These are phyloP conservation scores for Buceros bicornis DNA, from an alignment of 2,797 vertebrate genomes.

Conservation along the genomic window DNA sequence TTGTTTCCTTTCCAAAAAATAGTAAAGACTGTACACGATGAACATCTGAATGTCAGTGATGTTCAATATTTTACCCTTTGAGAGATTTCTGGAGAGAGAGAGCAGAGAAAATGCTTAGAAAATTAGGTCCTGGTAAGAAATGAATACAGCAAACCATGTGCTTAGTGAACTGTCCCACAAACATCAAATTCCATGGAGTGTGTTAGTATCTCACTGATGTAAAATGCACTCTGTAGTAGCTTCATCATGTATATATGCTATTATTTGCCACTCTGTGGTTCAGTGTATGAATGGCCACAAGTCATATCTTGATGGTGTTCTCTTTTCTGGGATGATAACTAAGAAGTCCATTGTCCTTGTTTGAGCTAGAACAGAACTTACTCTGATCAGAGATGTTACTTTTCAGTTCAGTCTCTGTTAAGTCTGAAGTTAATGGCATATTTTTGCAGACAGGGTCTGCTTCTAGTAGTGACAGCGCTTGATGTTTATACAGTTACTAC, in stretches of 20 bases:
- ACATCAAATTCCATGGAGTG: neutral
- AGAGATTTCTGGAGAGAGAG: neutral
- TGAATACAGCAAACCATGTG: neutral
- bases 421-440: too few relatives aligned
- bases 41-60: neutral
- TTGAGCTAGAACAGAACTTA: too few relatives aligned
- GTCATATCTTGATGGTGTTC: neutral
- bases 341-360: neutral
- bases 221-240: neutral
- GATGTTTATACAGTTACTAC: too few relatives aligned
- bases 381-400: too few relatives aligned
- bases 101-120: neutral
- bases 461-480: too few relatives aligned
- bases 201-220: neutral
- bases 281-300: neutral
- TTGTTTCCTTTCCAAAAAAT: neutral
- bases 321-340: neutral
- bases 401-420: too few relatives aligned
- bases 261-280: neutral
- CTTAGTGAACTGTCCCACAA: neutral
- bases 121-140: neutral
- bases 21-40: neutral
- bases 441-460: too few relatives aligned
- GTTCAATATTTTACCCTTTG: neutral
- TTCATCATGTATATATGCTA: neutral